Evolutionary conservation across 2,888 invertebrate species (phyloP), one percentile per base, ranked within the genome.

Genomic region (Campopleginae sp.): DNA sequence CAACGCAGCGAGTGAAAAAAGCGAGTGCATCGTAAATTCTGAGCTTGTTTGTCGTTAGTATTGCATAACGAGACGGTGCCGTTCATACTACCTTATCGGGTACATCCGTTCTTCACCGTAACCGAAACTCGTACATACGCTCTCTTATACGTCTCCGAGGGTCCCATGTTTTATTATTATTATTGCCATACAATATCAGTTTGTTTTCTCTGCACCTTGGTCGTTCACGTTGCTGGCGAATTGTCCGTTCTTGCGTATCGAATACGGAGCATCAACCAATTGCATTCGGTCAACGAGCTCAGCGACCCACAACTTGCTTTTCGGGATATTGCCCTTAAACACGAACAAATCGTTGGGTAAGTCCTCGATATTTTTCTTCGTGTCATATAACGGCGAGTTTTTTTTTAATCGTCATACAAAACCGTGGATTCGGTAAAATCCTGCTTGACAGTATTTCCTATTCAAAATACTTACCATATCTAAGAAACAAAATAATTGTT

Each of bases 131-230:
- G 68, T 17, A 84, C 83, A 17, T 85, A 86, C 78, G 46, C 76
- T 3, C 66, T 86, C 38, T 23, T 85, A 3, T 84, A 85, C 33
- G 14, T 81, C 2, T 48, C 66, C 12, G 85, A 86, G 44, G 72
- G 51, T 38, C 86, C 83, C 3, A 85, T 86, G 81, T 71, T 83
- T 71, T 86, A 85, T 78, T 81, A 79, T 54, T 79, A 81, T n/a
- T 85, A 66, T 19, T 70, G 66, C 54, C 75, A 86, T 68, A 72
- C 85, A 7, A 83, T 84, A 68, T 81, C 83, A 2, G 66, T 81
- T 19, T 86, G 78, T 54, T 86, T 85, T 70, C 66, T 86, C 61
- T 79, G 61, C 14, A 83, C 86, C n/a, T 38, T 86, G 63, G 80
- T 86, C 7, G 72, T 86, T 6, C 85, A 85, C 70, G 83, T 82